phyloP scores from a whole-genome alignment of 2,113 vertebrate genomes.

The Paramisgurnus dabryanus region DNA sequence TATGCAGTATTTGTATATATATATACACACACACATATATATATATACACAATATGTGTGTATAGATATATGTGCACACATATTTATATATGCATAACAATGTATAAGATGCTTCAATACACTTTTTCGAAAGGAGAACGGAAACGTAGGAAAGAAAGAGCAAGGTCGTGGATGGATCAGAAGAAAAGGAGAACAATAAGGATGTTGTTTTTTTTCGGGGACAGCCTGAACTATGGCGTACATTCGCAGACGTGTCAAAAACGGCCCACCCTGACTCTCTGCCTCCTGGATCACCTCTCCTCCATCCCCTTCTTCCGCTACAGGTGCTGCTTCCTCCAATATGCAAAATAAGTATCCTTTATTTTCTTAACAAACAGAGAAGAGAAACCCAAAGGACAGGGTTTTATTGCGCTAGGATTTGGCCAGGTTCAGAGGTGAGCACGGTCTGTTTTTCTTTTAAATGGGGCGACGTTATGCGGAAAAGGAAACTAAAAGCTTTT shows the following conservation, averaged over 20 bases:
- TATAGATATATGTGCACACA: conserved; percentile 40
- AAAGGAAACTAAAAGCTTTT: conserved; percentile 31
- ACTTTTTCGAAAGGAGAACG: conserved; percentile 50
- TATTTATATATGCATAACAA: conserved; percentile 64
- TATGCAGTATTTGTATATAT: conserved; percentile 62
- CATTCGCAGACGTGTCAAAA: conserved; percentile 46
- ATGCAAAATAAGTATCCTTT: conserved; percentile 78
- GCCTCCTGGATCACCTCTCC: conserved; percentile 58
- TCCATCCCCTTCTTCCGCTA: conserved; percentile 60
- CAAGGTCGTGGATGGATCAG: conserved; percentile 50
- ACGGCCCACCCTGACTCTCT: conserved; percentile 53
- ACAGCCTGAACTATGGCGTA: conserved; percentile 59
- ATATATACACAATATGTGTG: conserved; percentile 62
- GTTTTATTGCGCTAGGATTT: conserved; percentile 44
- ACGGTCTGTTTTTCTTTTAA: conserved; percentile 25
- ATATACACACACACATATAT: conserved; percentile 46
- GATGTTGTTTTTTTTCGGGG: conserved; percentile 21
- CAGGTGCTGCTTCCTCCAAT: conserved; percentile 81
- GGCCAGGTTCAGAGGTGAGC: conserved; percentile 41
- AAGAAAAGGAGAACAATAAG: conserved; percentile 60
- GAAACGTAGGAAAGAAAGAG: conserved; percentile 32
- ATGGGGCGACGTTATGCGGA: conserved; percentile 29
- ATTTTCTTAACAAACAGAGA: conserved; percentile 64
- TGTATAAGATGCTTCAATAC: conserved; percentile 60
- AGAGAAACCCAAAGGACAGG: conserved; percentile 51